Evolutionary conservation across 2,797 vertebrate species (phyloP).

Genomic region (Discoglossus pictus): DNA sequence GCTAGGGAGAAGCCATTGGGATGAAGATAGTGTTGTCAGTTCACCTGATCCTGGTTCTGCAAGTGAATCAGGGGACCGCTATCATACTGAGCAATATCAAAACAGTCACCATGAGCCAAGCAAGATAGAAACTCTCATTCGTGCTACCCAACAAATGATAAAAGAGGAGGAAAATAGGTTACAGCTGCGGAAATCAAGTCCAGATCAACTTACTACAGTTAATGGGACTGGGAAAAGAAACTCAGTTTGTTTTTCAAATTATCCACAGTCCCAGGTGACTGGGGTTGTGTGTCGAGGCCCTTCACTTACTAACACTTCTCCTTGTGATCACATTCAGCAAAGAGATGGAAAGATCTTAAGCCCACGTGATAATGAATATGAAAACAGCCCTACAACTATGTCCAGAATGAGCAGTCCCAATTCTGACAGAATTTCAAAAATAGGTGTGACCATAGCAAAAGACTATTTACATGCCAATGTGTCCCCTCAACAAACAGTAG

Average conservation of each 20-base stretch:
- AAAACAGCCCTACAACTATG: conserved; percentile 80
- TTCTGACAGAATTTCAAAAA: conserved; percentile 82
- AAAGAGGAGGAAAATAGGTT: conserved; percentile 91
- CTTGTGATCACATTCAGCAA: conserved; percentile 84
- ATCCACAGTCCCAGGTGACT: conserved; percentile 75
- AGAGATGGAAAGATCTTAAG: conserved; percentile 81
- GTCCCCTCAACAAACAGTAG: conserved; percentile 80
- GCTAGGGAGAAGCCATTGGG: conserved; percentile 89
- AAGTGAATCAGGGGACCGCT: conserved; percentile 90
- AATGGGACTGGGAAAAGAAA: conserved; percentile 85
- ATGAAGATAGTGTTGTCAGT: conserved; percentile 91
- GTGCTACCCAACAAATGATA: conserved; percentile 96
- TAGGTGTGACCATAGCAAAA: conserved; percentile 76
- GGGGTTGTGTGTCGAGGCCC: conserved; percentile 77
- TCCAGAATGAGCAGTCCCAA: conserved; percentile 87
- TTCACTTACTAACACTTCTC: conserved; percentile 70
- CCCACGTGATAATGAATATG: conserved; percentile 77
- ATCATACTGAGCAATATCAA: conserved; percentile 79
- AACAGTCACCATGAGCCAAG: conserved; percentile 88
- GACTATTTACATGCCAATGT: conserved; percentile 86
- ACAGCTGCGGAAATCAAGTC: conserved; percentile 77
- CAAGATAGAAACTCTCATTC: conserved; percentile 93
- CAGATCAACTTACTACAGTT: conserved; percentile 73
- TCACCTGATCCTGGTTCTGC: conserved; percentile 93
- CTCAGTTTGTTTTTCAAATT: conserved; percentile 79